Conservation (phyloP, 2,113 vertebrate species). For the Brachirus orientalis region DNA sequence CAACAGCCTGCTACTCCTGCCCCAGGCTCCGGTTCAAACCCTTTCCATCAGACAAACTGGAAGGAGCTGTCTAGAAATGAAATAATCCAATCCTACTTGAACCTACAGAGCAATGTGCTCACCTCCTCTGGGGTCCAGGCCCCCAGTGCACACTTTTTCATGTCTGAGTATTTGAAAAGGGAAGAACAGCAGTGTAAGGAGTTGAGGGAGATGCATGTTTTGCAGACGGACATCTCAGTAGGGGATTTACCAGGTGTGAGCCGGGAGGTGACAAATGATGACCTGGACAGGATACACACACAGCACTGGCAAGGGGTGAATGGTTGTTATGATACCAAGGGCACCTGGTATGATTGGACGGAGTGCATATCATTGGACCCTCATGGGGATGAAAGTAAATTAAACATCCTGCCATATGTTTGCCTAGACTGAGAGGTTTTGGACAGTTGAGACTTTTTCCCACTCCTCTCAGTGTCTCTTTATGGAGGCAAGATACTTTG, state of each 20-base stretch:
- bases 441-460: conserved; percentile 82
- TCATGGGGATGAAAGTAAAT: conserved; percentile 92
- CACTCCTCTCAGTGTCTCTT: conserved; percentile 75
- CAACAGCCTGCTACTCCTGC: conserved; percentile 69
- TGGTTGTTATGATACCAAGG: conserved; percentile 95
- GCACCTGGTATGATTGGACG: conserved; percentile 98
- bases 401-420: conserved; percentile 99
- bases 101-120: conserved; percentile 96
- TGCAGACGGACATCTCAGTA: conserved; percentile 83
- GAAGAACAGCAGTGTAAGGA: conserved; percentile 91
- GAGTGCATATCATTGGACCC: conserved; percentile 97
- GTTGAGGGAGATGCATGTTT: conserved; percentile 86
- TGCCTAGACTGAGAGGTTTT: conserved; percentile 94
- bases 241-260: conserved; percentile 88
- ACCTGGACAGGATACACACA: conserved; percentile 88
- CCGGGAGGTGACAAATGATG: conserved; percentile 85
- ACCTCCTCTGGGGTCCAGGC: conserved; percentile 95
- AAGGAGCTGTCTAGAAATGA: conserved; percentile 96
- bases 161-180: conserved; percentile 96
- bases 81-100: conserved; percentile 98
- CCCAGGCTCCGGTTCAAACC: conserved; percentile 86
- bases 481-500: conserved; percentile 51
- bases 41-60: conserved; percentile 99
- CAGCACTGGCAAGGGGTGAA: conserved; percentile 94
- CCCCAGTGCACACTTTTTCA: conserved; percentile 96